These are phyloP conservation scores for Paralichthys olivaceus DNA, from an alignment of 2,113 vertebrate genomes.

Conservation along the genomic window DNA sequence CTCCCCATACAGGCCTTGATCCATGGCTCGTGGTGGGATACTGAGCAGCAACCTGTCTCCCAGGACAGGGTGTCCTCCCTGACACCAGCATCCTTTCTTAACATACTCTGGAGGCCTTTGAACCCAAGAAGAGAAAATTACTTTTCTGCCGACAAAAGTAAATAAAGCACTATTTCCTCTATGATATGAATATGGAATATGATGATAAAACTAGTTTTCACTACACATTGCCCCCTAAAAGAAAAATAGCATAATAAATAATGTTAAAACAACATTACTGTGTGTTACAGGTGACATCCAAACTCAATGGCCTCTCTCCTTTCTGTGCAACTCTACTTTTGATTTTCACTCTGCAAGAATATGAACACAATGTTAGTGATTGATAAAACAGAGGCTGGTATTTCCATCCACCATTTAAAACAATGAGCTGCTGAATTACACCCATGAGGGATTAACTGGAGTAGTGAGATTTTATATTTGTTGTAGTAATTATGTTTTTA, in stretches of 20 bases:
- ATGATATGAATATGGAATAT: background rate
- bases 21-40: constrained; percentile 77
- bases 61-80: constrained; percentile 81
- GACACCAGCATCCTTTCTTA: constrained; percentile 69
- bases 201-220: background rate
- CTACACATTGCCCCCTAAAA: background rate
- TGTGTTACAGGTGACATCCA: constrained; percentile 63
- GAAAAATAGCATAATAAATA: background rate
- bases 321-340: constrained; percentile 41
- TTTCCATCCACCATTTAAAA: background rate
- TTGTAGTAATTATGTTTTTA: background rate
- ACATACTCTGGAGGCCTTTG: constrained; percentile 63
- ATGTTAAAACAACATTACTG: constrained; percentile 26
- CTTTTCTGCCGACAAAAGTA: background rate
- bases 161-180: background rate
- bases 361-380: background rate
- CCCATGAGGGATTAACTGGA: background rate
- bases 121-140: background rate
- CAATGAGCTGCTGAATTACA: background rate
- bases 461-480: background rate
- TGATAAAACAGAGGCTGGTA: background rate
- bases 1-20: constrained; percentile 78
- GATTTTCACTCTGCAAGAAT: constrained; percentile 55
- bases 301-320: constrained; percentile 23
- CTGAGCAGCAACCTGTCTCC: constrained; percentile 78